These are phyloP conservation scores for Bombus huntii DNA, from an alignment of 1,140 invertebrate species.

Conservation along the genomic window DNA sequence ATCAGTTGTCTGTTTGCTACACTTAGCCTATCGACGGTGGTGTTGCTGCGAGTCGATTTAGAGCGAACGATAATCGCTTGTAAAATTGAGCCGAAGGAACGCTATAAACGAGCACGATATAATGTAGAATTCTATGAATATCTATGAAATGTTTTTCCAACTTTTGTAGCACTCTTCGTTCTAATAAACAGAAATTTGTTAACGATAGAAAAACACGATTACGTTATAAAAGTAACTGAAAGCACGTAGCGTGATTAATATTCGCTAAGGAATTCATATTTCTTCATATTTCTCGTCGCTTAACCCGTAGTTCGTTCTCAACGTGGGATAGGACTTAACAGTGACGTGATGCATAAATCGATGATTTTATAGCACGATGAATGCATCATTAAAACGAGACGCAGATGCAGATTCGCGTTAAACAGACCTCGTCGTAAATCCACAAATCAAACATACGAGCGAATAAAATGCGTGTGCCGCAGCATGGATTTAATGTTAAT, in stretches of 20 bases:
- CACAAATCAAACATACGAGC: neutral
- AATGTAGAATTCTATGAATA: neutral
- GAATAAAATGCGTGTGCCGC: conserved; percentile 40
- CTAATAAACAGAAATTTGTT: too few species aligned
- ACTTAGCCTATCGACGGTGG: neutral
- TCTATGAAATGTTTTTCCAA: neutral
- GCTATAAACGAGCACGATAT: conserved; percentile 27
- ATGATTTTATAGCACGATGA: conserved; percentile 45
- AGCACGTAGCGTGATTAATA: neutral
- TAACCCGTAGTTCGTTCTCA: neutral
- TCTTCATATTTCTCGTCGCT: conserved; percentile 5
- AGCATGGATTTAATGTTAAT: conserved; percentile 45
- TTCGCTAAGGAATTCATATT: neutral
- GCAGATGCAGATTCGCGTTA: neutral
- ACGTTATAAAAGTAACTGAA: neutral
- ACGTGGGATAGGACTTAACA: conserved; percentile 10
- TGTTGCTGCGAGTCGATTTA: neutral
- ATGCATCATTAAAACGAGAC: conserved; percentile 35
- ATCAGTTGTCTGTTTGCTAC: neutral
- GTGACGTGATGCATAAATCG: conserved; percentile 25
- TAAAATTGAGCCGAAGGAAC: conserved; percentile 18
- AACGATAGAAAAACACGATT: neutral
- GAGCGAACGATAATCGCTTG: neutral
- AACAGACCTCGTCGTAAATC: conserved; percentile 29
- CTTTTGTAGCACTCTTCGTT: neutral